These are phyloP conservation scores for Cynodonichthys magdalenae DNA, from an alignment of 2,797 vertebrate genomes.

Conservation along the genomic window DNA sequence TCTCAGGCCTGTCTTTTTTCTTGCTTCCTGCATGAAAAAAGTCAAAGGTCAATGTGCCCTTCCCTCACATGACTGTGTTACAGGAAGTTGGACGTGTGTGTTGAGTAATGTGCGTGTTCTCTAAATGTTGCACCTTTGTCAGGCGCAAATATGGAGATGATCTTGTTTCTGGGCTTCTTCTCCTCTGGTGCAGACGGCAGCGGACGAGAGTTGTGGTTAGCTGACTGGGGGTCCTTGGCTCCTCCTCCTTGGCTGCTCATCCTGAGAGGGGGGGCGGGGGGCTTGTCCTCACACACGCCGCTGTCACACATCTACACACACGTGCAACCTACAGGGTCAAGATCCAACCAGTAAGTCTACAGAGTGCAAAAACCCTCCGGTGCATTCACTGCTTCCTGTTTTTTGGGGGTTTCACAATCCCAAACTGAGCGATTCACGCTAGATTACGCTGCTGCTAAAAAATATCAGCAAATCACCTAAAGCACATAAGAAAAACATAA, in stretches of 20 bases:
- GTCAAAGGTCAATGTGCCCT: conserved; percentile 20
- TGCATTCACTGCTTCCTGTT: conserved; percentile 52
- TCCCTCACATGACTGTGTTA: background rate
- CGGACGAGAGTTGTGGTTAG: conserved; percentile 92
- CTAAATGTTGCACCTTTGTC: conserved; percentile 83
- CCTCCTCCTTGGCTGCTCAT: conserved; percentile 94
- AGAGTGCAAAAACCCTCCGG: background rate
- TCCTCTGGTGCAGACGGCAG: conserved; percentile 96
- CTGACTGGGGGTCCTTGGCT: conserved; percentile 87
- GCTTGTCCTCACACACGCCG: conserved; percentile 96
- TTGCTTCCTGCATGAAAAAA: conserved; percentile 81
- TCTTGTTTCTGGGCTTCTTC: conserved; percentile 92
- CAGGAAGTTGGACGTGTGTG: no score
- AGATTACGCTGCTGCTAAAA: conserved; percentile 1
- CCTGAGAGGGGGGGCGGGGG: conserved; percentile 95
- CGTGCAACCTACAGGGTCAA: conserved; percentile 62
- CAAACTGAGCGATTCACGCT: background rate
- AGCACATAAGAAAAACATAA: background rate
- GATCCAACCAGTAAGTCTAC: background rate
- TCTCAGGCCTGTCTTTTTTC: conserved; percentile 97
- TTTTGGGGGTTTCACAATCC: conserved; percentile 35
- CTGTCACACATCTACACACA: conserved; percentile 95
- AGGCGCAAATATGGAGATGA: conserved; percentile 93
- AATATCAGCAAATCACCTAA: background rate
- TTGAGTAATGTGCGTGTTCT: background rate